These are phyloP conservation scores for Tetrao urogallus DNA, from an alignment of 2,113 vertebrate genomes.

Conservation along the genomic window DNA sequence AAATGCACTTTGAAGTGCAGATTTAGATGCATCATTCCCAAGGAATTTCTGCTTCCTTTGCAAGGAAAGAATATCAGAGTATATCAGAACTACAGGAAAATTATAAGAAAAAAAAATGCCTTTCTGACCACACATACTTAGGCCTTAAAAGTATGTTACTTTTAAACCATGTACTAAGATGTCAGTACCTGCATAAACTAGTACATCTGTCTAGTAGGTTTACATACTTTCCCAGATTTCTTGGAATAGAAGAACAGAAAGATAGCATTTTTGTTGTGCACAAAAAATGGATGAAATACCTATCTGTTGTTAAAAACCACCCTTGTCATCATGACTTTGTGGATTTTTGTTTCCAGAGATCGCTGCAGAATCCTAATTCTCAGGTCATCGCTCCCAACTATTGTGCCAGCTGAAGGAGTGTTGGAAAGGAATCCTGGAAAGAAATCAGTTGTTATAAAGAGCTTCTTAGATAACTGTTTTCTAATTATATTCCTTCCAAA, in stretches of 20 bases:
- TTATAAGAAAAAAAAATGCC: rapidly evolving
- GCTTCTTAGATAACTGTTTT: not conserved
- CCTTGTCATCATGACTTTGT: not conserved
- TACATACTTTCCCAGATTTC: not conserved
- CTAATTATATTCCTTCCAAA: not conserved
- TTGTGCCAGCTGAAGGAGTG: not conserved
- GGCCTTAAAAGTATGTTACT: not conserved
- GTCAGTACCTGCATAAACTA: not conserved
- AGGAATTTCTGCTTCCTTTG: not conserved
- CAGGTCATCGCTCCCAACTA: not conserved
- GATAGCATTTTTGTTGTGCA: not conserved
- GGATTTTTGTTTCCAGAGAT: not conserved
- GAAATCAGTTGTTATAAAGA: not conserved
- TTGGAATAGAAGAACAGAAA: not conserved
- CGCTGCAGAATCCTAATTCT: not conserved
- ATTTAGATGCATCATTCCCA: not conserved
- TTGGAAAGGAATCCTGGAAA: not conserved
- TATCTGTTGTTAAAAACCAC: not conserved
- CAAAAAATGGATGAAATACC: not conserved
- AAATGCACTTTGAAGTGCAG: not conserved
- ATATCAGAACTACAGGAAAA: not conserved
- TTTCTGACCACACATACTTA: not conserved
- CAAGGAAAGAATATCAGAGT: not conserved
- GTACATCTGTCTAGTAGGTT: not conserved
- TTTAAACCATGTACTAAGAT: not conserved